These are phyloP conservation scores for Euphysa ruthae DNA, from an alignment of 30 jellyfish, hydroid and myxozoan species.

Conservation along the genomic window DNA sequence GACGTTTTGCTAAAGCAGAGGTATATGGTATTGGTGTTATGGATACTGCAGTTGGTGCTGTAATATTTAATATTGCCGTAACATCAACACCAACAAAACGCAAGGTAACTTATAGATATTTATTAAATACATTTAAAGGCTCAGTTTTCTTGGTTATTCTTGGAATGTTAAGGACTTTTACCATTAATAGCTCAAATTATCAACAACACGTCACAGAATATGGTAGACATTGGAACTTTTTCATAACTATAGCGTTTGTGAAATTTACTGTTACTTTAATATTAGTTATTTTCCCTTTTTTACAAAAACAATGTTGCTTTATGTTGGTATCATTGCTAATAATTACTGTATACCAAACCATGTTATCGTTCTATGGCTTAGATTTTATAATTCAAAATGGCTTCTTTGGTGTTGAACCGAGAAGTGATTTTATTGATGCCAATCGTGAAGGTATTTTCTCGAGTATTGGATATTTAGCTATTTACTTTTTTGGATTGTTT, in stretches of 20 bases:
- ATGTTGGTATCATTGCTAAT: neutral
- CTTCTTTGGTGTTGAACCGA: conserved; percentile 33
- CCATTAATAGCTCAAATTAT: conserved; percentile 56
- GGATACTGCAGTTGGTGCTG: conserved; percentile 91
- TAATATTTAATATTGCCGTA: conserved; percentile 66
- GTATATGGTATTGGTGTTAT: conserved; percentile 76
- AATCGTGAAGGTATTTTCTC: conserved; percentile 80
- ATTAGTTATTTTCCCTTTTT: neutral
- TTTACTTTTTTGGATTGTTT: conserved; percentile 41
- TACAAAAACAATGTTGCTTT: conserved; percentile 5
- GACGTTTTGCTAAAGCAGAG: conserved; percentile 82
- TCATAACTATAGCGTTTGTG: conserved; percentile 78
- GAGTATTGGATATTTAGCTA: conserved; percentile 41
- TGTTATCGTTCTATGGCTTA: conserved; percentile 35
- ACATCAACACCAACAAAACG: conserved; percentile 57
- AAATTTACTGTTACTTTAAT: conserved; percentile 26
- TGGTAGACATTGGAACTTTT: conserved; percentile 94
- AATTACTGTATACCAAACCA: conserved; percentile 27
- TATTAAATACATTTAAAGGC: conserved; percentile 6
- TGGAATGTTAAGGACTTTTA: conserved; percentile 43
- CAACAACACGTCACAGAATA: conserved; percentile 85
- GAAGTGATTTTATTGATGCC: conserved; percentile 61
- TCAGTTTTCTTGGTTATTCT: conserved; percentile 37
- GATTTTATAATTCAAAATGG: conserved; percentile 36
- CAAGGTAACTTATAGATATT: neutral